These are phyloP conservation scores for Plebejus anna DNA, from an alignment of 2,888 invertebrate species.

Conservation along the genomic window DNA sequence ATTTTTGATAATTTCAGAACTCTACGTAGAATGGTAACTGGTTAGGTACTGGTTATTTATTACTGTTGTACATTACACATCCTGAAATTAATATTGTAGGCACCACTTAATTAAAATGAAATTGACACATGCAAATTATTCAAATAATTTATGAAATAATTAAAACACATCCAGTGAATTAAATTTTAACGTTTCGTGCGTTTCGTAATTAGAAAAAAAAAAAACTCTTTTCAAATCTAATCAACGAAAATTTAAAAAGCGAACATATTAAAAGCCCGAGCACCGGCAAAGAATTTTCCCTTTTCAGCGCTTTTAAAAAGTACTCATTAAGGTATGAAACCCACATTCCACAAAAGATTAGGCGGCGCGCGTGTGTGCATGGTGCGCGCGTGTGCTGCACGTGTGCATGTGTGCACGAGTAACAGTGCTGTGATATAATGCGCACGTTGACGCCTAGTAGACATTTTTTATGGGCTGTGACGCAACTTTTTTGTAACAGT, in stretches of 20 bases:
- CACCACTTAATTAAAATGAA: background rate
- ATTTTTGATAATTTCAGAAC: no score
- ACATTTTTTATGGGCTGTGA: conserved; percentile 78
- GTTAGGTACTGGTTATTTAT: no score
- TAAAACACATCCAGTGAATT: conserved; percentile 6
- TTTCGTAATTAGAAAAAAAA: conserved; percentile 27
- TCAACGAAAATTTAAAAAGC: conserved; percentile 43
- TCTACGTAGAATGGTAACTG: no score
- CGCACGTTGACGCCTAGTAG: conserved; percentile 71
- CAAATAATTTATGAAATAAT: conserved; percentile 10
- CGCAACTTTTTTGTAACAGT: conserved; percentile 75
- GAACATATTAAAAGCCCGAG: conserved; percentile 46
- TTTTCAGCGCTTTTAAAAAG: conserved; percentile 70
- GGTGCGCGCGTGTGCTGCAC: conserved; percentile 38
- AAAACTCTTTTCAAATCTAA: conserved; percentile 39
- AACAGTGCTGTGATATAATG: conserved; percentile 65
- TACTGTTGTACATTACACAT: no score
- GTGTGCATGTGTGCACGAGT: conserved; percentile 42
- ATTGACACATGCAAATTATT: conserved; percentile 4
- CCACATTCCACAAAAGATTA: conserved; percentile 77
- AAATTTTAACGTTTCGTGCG: conserved; percentile 9
- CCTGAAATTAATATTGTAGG: no score
- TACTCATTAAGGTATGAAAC: conserved; percentile 72
- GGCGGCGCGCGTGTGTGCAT: conserved; percentile 49
- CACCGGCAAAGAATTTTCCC: conserved; percentile 56